phyloP scores from a whole-genome alignment of 1,140 invertebrate genomes.

The Hylaeus anthracinus region DNA sequence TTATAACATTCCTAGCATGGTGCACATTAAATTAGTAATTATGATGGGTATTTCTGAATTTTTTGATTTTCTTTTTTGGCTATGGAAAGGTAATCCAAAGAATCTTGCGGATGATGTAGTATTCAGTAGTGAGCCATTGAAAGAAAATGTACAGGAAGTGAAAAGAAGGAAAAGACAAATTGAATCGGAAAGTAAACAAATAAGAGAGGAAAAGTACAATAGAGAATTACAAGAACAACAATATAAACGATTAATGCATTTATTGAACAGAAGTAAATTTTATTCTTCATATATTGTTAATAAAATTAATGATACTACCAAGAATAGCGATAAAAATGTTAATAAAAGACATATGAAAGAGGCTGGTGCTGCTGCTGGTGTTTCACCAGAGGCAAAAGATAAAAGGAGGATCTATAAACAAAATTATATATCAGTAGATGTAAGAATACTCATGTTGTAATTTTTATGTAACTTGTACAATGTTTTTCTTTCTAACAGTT shows the following conservation, averaged over 20 bases:
- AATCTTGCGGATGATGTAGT: neutral
- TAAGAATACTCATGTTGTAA: neutral
- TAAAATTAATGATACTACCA: conserved; percentile 66
- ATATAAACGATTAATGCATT: conserved; percentile 74
- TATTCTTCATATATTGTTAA: conserved; percentile 73
- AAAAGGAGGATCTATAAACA: conserved; percentile 35
- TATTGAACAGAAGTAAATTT: conserved; percentile 78
- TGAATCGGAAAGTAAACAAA: conserved; percentile 18
- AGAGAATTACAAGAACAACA: conserved; percentile 63
- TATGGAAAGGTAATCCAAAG: neutral
- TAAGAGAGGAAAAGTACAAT: conserved; percentile 61
- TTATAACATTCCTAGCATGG: too few relatives aligned
- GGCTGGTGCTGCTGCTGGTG: conserved; percentile 20
- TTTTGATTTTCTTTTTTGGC: neutral
- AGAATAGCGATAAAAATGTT: neutral
- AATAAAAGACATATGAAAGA: neutral
- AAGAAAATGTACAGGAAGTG: neutral
- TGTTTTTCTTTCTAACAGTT: neutral
- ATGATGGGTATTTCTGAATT: too few relatives aligned
- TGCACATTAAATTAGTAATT: too few relatives aligned
- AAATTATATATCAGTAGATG: neutral
- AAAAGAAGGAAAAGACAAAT: conserved; percentile 22
- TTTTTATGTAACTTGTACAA: neutral
- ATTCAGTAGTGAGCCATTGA: neutral
- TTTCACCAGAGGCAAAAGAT: conserved; percentile 6